Percentiles rank a stretch among this genome's conserved stretches.
These are phyloP conservation scores for Macrotrachela quadricornifera DNA, from an alignment of 1,140 invertebrate species.

Conservation along the genomic window DNA sequence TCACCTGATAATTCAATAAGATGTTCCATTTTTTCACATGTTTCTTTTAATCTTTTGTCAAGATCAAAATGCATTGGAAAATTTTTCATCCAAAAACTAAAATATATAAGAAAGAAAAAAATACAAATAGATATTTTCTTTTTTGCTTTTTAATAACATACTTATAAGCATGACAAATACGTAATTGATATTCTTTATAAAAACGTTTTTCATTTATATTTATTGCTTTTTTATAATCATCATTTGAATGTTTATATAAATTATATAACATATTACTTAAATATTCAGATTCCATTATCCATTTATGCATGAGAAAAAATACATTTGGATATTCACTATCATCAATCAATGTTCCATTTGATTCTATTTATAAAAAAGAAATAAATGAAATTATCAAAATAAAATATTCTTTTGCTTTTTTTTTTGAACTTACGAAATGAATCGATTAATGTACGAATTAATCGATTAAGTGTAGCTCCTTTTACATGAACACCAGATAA, in stretches of 20 bases:
- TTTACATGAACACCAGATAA: constrained; percentile 21
- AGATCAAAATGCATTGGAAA: constrained; percentile 35
- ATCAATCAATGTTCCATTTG: constrained; percentile 14
- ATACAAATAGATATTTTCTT: not conserved
- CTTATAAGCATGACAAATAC: too few relatives aligned
- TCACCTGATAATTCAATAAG: constrained; percentile 23
- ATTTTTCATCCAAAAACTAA: constrained; percentile 33
- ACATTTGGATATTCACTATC: constrained; percentile 25
- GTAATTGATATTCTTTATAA: too few relatives aligned
- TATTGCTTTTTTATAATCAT: too few relatives aligned
- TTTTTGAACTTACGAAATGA: constrained; percentile 27
- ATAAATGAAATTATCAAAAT: not conserved
- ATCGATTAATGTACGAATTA: constrained; percentile 24
- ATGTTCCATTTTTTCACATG: constrained; percentile 24
- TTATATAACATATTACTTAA: constrained; percentile 22
- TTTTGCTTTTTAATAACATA: too few relatives aligned
- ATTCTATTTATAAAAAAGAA: constrained; percentile 13
- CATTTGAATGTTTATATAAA: too few relatives aligned
- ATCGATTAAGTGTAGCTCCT: constrained; percentile 23
- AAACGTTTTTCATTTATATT: too few relatives aligned
- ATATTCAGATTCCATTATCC: constrained; percentile 29
- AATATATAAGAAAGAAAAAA: constrained; percentile 31
- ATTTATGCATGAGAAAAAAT: constrained; percentile 32
- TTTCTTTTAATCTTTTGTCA: constrained; percentile 22
- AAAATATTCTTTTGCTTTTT: too few relatives aligned